Conservation (phyloP, 2,888 invertebrate genomes). For the Cybosia mesomella region DNA sequence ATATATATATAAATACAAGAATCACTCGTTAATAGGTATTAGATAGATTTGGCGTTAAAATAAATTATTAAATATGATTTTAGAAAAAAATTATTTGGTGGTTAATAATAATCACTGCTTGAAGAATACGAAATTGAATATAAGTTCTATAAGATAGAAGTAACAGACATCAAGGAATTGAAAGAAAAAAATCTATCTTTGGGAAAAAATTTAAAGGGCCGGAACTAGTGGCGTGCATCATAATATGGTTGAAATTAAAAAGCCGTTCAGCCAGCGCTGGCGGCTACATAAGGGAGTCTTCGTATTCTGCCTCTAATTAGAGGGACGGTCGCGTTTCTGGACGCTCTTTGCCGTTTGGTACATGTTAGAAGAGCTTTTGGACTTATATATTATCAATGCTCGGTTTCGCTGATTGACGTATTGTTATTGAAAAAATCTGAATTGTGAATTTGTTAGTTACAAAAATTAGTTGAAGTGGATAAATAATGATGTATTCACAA, state of each 20-base stretch:
- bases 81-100: too few relatives aligned
- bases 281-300: conserved; percentile 54
- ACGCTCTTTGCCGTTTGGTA: conserved; percentile 59
- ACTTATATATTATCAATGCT: not conserved
- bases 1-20: too few relatives aligned
- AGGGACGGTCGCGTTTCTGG: conserved; percentile 64
- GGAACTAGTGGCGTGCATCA: conserved; percentile 48
- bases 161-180: too few relatives aligned
- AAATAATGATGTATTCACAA: too few relatives aligned
- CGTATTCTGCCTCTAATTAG: conserved; percentile 65
- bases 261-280: conserved; percentile 60
- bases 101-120: too few relatives aligned
- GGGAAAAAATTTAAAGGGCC: conserved; percentile 22
- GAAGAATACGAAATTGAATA: too few relatives aligned
- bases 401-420: not conserved
- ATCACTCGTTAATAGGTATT: too few relatives aligned
- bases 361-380: conserved; percentile 38
- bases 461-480: too few relatives aligned
- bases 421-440: not conserved
- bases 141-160: too few relatives aligned
- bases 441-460: too few relatives aligned
- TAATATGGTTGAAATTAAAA: conserved; percentile 67
- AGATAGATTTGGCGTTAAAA: too few relatives aligned
- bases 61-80: too few relatives aligned
- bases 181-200: conserved; percentile 17